phyloP scores from a whole-genome alignment of 2,888 invertebrate genomes.

The Halocaridina rubra region DNA sequence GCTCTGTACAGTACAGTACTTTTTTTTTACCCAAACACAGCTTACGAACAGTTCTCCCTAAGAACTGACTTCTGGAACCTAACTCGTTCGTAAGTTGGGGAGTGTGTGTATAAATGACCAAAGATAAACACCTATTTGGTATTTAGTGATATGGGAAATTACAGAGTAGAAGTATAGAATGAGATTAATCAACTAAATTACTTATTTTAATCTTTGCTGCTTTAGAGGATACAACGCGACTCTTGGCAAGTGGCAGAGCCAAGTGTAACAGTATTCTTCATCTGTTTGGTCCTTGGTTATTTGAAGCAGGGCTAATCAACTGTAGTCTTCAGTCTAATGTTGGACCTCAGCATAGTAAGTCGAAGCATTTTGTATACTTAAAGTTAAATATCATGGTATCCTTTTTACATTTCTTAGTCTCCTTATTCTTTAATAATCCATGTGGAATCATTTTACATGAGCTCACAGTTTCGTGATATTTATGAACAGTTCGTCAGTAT shows the following conservation, averaged over 20 bases:
- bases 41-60: no score
- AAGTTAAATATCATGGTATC: no score
- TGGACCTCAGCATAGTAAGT: constrained; percentile 66
- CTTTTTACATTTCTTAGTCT: no score
- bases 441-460: no score
- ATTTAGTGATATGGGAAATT: neutral
- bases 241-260: constrained; percentile 72
- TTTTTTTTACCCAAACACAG: no score
- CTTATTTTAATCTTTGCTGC: neutral
- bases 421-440: no score
- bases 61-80: no score
- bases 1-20: neutral
- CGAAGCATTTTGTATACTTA: no score
- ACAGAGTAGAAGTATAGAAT: neutral
- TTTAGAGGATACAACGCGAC: constrained; percentile 21
- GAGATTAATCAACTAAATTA: neutral
- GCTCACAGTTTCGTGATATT: no score
- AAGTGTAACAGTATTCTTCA: constrained; percentile 95
- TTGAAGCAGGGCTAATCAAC: constrained; percentile 93
- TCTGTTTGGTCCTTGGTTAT: constrained; percentile 95
- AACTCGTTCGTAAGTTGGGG: no score
- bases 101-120: neutral
- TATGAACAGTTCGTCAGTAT: no score
- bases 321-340: constrained; percentile 40
- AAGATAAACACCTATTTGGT: neutral